Base-by-base conservation (phyloP, 2,797 vertebrate genomes). In the Clarias pachynema region DNA sequence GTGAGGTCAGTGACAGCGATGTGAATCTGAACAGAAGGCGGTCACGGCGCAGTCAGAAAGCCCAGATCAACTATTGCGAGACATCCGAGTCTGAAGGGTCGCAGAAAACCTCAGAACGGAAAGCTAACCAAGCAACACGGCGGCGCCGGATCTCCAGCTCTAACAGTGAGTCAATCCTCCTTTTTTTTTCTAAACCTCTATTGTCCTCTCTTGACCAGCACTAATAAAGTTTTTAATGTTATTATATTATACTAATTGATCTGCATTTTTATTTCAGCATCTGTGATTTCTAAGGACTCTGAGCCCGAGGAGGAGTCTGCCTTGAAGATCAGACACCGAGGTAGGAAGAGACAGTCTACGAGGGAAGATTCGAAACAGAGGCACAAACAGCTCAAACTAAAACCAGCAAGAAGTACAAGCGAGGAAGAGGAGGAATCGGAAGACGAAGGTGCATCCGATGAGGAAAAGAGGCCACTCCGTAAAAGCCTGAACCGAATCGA, bases 31-130 rank as follows among this genome's bases (percentile, higher is more conserved):
- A 96, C 74, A 94, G 97, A 92, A 96, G 97, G 75, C 94, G 97
- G 26, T 96, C 97, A 65, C 95, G 97, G 88, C 95, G 98, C 80
- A 97, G 98, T 90, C 97, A 96, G 91, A 96, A 95, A 81, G 96
- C 97, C 91, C 96, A 97, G 92, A 97, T 99, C 83, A 99, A 99
- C 94, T 99, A 99, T 86, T 95, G 96, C 0, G 98, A 99, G 92
- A 98, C 97, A n/a, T 97, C 98, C 0, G 98, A 98, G 91, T 98
- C 97, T 0, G 97, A 99, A 15, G 95, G 95, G 87, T 99, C 97
- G 12, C 95, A 92, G 78, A 94, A 95, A 44, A 93, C 95, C 9
- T 86, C 95, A 0, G 91, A 91, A 37, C 88, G 56, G 86, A 87
- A 91, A 20, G 95, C 95, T 89, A 94, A 91, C 22, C 93, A 95